A percentile compares a stretch with the other conserved stretches of the same genome.
Evolutionary conservation across 2,888 invertebrate species (phyloP).

Genomic region (Muschampia plurimacula): DNA sequence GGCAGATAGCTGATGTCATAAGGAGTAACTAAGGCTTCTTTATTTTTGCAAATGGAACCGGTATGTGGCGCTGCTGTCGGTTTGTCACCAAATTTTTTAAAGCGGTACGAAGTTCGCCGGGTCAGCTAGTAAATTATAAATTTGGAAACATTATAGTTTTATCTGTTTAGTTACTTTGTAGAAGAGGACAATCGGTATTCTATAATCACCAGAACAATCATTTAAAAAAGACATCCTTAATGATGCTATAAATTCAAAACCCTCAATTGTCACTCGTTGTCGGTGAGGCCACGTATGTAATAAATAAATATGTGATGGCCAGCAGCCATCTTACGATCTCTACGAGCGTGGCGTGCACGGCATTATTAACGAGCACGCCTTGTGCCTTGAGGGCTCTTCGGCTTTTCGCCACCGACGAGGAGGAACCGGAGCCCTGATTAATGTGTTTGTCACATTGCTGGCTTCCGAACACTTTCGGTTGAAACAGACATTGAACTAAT

Average conservation of each 20-base stretch:
- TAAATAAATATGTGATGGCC: constrained; percentile 41
- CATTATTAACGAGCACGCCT: constrained; percentile 50
- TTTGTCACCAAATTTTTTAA: too few relatives aligned
- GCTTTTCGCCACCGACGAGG: constrained; percentile 26
- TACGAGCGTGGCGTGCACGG: constrained; percentile 57
- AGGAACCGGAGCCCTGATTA: constrained; percentile 26
- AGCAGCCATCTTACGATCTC: constrained; percentile 57
- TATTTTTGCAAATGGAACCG: too few relatives aligned
- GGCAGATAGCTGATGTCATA: too few relatives aligned
- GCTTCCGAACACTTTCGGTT: constrained; percentile 2
- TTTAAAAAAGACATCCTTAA: neutral
- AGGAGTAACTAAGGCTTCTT: too few relatives aligned
- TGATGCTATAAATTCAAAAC: constrained; percentile 4
- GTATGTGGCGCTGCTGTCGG: too few relatives aligned
- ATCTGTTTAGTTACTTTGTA: too few relatives aligned
- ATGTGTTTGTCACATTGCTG: constrained; percentile 32
- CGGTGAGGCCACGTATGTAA: constrained; percentile 43
- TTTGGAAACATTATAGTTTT: too few relatives aligned
- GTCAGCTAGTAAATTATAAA: too few relatives aligned
- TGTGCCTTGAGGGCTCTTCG: constrained; percentile 30
- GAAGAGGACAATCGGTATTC: too few relatives aligned
- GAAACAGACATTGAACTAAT: neutral
- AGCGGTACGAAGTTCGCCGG: too few relatives aligned
- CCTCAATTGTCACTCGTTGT: constrained; percentile 2
- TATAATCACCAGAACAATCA: neutral